These are phyloP conservation scores for Caenorhabditis plicata DNA, from an alignment of 2,888 invertebrate genomes.

Conservation along the genomic window DNA sequence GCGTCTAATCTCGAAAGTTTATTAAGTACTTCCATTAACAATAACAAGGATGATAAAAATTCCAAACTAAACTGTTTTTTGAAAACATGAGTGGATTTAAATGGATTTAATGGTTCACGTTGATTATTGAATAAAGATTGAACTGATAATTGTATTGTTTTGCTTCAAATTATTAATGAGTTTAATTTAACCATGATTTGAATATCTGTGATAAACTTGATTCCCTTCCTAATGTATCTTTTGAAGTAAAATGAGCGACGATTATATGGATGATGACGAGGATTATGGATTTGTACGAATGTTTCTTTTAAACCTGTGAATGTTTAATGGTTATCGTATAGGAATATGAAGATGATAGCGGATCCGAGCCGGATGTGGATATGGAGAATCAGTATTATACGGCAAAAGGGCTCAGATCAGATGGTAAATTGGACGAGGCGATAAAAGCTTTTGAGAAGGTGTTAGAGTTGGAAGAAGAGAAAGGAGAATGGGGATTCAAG, in stretches of 20 bases:
- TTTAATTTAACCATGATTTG: no score
- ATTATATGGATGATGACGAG: conserved; percentile 64
- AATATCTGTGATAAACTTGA: no score
- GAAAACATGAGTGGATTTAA: no score
- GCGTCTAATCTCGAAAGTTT: no score
- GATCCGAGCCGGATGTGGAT: conserved; percentile 98
- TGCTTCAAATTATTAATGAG: no score
- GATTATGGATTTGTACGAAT: conserved; percentile 60
- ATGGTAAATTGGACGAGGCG: conserved; percentile 89
- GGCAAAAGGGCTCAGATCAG: conserved; percentile 89
- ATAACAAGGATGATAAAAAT: no score
- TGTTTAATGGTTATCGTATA: conserved; percentile 6
- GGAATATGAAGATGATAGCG: conserved; percentile 98
- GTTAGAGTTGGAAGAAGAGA: conserved; percentile 92
- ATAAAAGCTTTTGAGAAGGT: conserved; percentile 84
- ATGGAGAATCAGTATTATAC: conserved; percentile 99
- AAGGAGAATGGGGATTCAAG: conserved; percentile 99
- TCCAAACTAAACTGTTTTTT: no score
- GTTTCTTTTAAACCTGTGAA: background rate
- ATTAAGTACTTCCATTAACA: no score
- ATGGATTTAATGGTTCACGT: no score
- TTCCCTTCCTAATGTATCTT: no score
- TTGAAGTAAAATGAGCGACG: conserved; percentile 53
- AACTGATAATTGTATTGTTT: no score
- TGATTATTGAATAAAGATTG: no score